Percentiles rank a stretch among this genome's conserved stretches.
Conservation (phyloP, 2,113 vertebrate genomes). For the Ibidorhyncha struthersii region DNA sequence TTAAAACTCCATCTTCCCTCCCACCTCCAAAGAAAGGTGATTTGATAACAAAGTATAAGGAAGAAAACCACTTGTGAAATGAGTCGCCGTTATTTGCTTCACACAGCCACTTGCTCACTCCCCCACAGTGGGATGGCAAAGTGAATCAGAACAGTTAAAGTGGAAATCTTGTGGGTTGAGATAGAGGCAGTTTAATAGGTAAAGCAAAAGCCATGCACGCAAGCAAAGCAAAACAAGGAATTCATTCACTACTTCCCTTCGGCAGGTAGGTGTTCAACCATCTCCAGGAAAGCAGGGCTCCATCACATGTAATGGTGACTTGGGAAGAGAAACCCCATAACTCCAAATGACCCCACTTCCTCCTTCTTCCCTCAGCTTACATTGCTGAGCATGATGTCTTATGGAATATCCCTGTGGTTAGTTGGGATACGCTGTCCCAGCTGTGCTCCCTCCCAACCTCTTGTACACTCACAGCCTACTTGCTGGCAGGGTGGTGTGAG, state of each 20-base stretch:
- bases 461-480: rapidly evolving
- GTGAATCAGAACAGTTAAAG: background rate
- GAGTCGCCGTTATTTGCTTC: background rate
- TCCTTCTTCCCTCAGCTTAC: background rate
- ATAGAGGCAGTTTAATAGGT: background rate
- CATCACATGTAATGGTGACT: rapidly evolving
- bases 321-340: rapidly evolving
- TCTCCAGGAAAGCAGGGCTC: background rate
- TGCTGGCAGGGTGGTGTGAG: rapidly evolving
- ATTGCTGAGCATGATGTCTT: background rate
- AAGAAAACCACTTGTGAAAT: background rate
- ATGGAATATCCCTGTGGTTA: background rate
- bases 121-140: background rate
- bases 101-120: background rate
- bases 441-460: background rate
- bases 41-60: background rate
- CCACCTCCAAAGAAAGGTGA: background rate
- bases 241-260: background rate
- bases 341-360: too few relatives aligned
- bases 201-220: rapidly evolving
- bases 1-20: background rate
- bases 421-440: background rate
- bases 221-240: background rate
- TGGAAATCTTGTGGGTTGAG: background rate
- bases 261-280: background rate